A percentile compares a stretch with the other conserved stretches of the same genome.
These are phyloP conservation scores for Pteropus rufus DNA, from an alignment of 2,797 vertebrate genomes.

Conservation along the genomic window DNA sequence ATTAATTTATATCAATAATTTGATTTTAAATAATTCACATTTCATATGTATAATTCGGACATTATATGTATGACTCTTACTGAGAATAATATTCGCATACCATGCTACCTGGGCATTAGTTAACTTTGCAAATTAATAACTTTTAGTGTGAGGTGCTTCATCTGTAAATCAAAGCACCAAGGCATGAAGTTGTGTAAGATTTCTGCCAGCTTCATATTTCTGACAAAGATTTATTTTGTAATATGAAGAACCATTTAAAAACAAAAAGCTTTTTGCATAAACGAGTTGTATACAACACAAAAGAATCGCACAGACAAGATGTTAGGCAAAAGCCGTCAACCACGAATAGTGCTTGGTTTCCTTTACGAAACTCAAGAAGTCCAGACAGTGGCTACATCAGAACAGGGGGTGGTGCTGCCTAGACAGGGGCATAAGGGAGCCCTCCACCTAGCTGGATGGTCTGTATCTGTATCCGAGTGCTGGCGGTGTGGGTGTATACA, in stretches of 20 bases:
- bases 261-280: neutral
- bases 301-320: neutral
- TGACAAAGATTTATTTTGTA: neutral
- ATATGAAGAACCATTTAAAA: neutral
- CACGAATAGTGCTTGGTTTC: neutral
- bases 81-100: neutral
- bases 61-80: neutral
- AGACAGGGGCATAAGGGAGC: neutral
- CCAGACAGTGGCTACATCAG: neutral
- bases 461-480: neutral
- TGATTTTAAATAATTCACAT: slow-evolving; percentile 46
- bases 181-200: neutral
- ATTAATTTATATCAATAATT: neutral
- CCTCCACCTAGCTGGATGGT: neutral
- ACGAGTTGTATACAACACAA: neutral
- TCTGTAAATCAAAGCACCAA: neutral
- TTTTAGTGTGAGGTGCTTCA: neutral
- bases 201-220: neutral
- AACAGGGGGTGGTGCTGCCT: neutral
- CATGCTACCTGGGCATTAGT: neutral
- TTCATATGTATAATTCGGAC: neutral
- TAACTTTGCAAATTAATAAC: neutral
- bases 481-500: neutral
- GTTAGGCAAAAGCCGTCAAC: neutral
- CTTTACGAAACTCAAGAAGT: neutral